These are phyloP conservation scores for Alviniconcha marisindica DNA, from an alignment of 1,140 invertebrate species.

Conservation along the genomic window DNA sequence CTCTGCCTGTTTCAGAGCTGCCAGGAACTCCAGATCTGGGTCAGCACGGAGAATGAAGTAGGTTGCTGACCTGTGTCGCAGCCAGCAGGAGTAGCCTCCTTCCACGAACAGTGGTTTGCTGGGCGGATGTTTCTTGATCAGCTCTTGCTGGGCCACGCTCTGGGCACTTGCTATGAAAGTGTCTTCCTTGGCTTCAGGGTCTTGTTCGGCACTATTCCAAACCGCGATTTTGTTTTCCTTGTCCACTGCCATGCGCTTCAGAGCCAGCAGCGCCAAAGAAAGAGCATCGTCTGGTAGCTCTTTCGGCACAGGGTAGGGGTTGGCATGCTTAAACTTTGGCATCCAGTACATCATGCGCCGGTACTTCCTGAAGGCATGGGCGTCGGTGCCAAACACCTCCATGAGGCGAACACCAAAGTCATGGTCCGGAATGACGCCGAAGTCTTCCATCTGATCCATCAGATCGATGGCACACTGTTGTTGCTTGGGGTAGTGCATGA, in stretches of 20 bases:
- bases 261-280: conserved; percentile 90
- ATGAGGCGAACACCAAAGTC: conserved; percentile 90
- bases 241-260: conserved; percentile 93
- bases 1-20: conserved; percentile 72
- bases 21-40: conserved; percentile 70
- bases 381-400: conserved; percentile 89
- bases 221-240: conserved; percentile 83
- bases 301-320: conserved; percentile 91
- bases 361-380: conserved; percentile 88
- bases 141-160: conserved; percentile 84
- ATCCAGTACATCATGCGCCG: conserved; percentile 98
- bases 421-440: conserved; percentile 88
- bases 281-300: conserved; percentile 78
- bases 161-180: conserved; percentile 97
- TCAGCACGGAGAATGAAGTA: conserved; percentile 92
- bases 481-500: conserved; percentile 95
- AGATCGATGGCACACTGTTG: conserved; percentile 93
- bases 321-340: conserved; percentile 95
- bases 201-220: conserved; percentile 79
- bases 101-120: conserved; percentile 89
- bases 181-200: conserved; percentile 82
- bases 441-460: conserved; percentile 90
- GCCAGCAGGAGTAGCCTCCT: conserved; percentile 90
- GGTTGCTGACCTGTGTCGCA: conserved; percentile 84
- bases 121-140: conserved; percentile 84